A percentile compares a stretch with the other conserved stretches of the same genome.
These are phyloP conservation scores for Thinocorus orbignyianus DNA, from an alignment of 2,113 vertebrate species.

Conservation along the genomic window DNA sequence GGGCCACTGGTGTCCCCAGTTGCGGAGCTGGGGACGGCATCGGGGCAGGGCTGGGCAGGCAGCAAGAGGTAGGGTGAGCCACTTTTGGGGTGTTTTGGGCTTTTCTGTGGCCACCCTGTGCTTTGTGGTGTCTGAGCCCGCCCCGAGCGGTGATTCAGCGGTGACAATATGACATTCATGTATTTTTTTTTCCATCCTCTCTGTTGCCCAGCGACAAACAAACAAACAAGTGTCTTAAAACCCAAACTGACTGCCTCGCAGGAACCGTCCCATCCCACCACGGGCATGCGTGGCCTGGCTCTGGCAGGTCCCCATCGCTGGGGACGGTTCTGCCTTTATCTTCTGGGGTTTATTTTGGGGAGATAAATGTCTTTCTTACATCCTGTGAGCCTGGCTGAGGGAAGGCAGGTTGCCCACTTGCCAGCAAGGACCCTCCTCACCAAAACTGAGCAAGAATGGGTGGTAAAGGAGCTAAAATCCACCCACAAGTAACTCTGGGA, in stretches of 20 bases:
- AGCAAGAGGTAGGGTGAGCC: neutral
- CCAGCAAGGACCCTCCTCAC: neutral
- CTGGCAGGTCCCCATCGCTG: accelerated
- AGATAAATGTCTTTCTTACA: too few relatives aligned
- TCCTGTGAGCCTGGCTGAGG: neutral
- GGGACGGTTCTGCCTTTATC: neutral
- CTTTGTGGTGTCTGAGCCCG: neutral
- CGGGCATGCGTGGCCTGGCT: neutral
- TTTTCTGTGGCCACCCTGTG: accelerated
- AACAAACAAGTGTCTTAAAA: constrained; percentile 38
- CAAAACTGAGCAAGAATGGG: neutral
- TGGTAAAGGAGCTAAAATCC: neutral
- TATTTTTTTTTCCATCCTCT: constrained; percentile 39
- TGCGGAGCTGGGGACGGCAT: neutral
- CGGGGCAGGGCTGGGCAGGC: accelerated
- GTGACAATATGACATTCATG: constrained; percentile 44
- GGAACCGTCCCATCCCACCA: neutral
- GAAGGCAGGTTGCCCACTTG: neutral
- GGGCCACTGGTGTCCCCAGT: neutral
- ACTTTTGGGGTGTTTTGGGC: neutral
- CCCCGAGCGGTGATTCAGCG: constrained; percentile 6
- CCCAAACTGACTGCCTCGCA: neutral
- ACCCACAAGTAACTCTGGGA: neutral
- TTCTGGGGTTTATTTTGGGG: neutral
- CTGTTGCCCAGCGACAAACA: constrained; percentile 25